Evolutionary conservation across 2,888 invertebrate species (phyloP).

Genomic region (Ophioninae sp.): DNA sequence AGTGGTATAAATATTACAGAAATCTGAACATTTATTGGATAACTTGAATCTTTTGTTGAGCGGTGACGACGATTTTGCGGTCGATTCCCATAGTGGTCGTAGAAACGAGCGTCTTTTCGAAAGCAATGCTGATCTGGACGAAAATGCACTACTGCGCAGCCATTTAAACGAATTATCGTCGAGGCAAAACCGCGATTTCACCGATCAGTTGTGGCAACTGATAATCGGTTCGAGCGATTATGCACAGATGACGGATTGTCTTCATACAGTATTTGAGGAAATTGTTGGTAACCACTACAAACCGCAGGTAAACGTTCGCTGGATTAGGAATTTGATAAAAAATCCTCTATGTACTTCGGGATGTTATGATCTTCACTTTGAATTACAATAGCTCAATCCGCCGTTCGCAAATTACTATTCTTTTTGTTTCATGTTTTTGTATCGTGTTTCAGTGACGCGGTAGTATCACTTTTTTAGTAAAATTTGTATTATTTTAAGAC

Average conservation of each 20-base stretch:
- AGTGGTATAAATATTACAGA: slow-evolving; percentile 56
- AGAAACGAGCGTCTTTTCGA: slow-evolving; percentile 34
- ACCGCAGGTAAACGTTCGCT: slow-evolving; percentile 66
- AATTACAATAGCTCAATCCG: not conserved
- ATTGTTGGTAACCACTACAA: slow-evolving; percentile 63
- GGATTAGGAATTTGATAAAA: not conserved
- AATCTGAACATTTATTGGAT: slow-evolving; percentile 56
- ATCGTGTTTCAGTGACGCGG: not conserved
- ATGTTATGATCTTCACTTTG: not conserved
- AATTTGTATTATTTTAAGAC: not conserved
- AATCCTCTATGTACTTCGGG: not conserved
- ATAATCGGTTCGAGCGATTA: slow-evolving; percentile 62
- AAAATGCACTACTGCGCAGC: slow-evolving; percentile 61
- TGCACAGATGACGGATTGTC: slow-evolving; percentile 67
- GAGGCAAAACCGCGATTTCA: slow-evolving; percentile 71
- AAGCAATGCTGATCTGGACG: slow-evolving; percentile 56
- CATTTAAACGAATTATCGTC: slow-evolving; percentile 64
- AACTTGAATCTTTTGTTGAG: slow-evolving; percentile 68
- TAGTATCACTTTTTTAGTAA: not conserved
- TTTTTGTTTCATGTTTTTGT: no score
- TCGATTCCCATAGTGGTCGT: slow-evolving; percentile 3
- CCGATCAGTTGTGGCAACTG: slow-evolving; percentile 72
- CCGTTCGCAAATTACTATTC: not conserved
- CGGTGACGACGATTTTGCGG: slow-evolving; percentile 50
- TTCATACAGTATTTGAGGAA: slow-evolving; percentile 68